These are phyloP conservation scores for Mionectes macconnelli DNA, from an alignment of 2,113 vertebrate species.

Conservation along the genomic window DNA sequence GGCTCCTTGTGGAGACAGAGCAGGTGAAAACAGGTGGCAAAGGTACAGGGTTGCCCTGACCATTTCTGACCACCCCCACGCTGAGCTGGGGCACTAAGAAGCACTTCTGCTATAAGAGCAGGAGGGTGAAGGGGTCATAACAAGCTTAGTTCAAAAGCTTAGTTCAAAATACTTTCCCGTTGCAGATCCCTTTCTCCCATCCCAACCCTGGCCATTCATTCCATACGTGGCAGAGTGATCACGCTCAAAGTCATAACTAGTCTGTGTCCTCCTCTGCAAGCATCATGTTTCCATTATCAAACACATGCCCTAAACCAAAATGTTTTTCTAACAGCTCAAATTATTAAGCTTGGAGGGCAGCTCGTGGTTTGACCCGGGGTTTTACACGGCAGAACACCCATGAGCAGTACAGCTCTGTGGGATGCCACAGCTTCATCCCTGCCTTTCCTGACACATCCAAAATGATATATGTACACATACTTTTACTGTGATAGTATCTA, in stretches of 20 bases:
- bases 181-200: background rate
- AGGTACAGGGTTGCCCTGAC: rapidly evolving
- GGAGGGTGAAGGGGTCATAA: background rate
- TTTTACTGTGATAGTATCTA: background rate
- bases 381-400: background rate
- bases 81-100: background rate
- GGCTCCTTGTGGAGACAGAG: rapidly evolving
- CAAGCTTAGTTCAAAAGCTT: background rate
- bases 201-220: background rate
- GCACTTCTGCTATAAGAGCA: background rate
- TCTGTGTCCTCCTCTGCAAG: background rate
- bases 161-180: background rate
- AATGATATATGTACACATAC: background rate
- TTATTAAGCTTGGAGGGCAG: background rate
- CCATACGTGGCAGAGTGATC: background rate
- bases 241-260: background rate
- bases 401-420: rapidly evolving
- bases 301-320: background rate
- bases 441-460: background rate
- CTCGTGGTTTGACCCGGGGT: too few species aligned
- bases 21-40: background rate
- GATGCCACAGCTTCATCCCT: background rate
- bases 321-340: background rate
- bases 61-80: rapidly evolving
- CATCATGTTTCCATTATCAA: background rate